These are phyloP conservation scores for Hoplodrina ambigua DNA, from an alignment of 2,888 invertebrate genomes.

Conservation along the genomic window DNA sequence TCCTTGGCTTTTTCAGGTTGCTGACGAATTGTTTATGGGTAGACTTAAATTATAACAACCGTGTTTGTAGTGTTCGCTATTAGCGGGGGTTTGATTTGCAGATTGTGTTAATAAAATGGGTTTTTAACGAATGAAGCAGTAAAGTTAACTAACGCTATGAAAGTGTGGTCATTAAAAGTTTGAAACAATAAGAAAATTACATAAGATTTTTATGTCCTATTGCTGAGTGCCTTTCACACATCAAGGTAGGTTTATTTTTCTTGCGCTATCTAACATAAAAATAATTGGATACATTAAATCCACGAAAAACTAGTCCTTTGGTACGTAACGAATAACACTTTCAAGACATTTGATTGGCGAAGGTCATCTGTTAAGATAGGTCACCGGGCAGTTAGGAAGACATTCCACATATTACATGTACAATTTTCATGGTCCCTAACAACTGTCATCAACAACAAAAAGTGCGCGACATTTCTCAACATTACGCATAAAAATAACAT, in stretches of 20 bases:
- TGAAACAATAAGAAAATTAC: no score
- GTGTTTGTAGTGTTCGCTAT: conserved; percentile 20
- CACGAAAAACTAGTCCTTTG: not conserved
- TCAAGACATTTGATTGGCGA: not conserved
- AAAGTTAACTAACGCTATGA: not conserved
- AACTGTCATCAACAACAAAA: conserved; percentile 3
- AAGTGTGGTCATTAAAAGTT: not conserved
- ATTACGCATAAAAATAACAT: conserved; percentile 25
- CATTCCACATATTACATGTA: no score
- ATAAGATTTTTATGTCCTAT: no score
- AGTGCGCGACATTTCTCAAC: conserved; percentile 27
- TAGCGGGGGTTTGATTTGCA: conserved; percentile 5
- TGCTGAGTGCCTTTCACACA: no score
- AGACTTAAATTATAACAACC: conserved; percentile 14
- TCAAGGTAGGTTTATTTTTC: no score
- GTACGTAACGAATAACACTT: not conserved
- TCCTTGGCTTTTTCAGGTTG: conserved; percentile 41
- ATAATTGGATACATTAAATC: no score
- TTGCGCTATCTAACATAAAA: no score
- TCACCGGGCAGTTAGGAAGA: no score
- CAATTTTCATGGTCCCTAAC: not conserved
- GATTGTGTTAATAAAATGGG: not conserved
- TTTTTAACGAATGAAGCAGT: conserved; percentile 4
- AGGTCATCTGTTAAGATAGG: no score
- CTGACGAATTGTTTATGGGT: conserved; percentile 46